A percentile compares a stretch with the other conserved stretches of the same genome.
These are phyloP conservation scores for Cylloceria caligata DNA, from an alignment of 2,888 invertebrate genomes.

Conservation along the genomic window DNA sequence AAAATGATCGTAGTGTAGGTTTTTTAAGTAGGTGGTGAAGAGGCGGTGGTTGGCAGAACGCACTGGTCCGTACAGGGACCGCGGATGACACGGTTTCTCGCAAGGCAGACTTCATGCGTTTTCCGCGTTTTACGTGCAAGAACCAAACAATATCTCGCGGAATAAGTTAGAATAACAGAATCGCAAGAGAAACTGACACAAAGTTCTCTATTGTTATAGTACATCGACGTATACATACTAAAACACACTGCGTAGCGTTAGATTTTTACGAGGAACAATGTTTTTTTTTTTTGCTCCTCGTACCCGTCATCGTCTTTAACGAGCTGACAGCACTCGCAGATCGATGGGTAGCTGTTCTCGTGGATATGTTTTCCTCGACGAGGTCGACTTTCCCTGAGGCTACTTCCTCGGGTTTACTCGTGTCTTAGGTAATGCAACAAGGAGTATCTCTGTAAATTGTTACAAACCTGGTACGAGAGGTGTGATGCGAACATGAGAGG, in stretches of 20 bases:
- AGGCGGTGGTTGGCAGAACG: background rate
- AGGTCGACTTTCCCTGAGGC: slow-evolving; percentile 34
- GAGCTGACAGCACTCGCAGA: slow-evolving; percentile 55
- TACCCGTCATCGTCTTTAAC: slow-evolving; percentile 35
- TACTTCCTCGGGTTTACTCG: background rate
- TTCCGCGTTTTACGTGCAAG: background rate
- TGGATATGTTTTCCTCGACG: slow-evolving; percentile 1
- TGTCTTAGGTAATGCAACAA: slow-evolving; percentile 14
- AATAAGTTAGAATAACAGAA: background rate
- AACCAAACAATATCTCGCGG: background rate
- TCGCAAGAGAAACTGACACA: background rate
- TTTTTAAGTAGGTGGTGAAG: no score
- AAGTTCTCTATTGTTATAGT: no score
- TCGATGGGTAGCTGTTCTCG: slow-evolving; percentile 52
- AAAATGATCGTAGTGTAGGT: slow-evolving; percentile 46
- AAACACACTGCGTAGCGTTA: background rate
- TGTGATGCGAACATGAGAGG: slow-evolving; percentile 16
- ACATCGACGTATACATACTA: background rate
- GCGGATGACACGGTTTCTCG: background rate
- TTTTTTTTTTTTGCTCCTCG: slow-evolving; percentile 29
- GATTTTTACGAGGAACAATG: background rate
- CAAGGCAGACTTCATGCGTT: slow-evolving; percentile 25
- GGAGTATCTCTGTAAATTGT: slow-evolving; percentile 24
- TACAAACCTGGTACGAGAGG: slow-evolving; percentile 18
- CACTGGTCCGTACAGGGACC: background rate